These are phyloP conservation scores for Lobophora halterata DNA, from an alignment of 2,888 invertebrate genomes.

Conservation along the genomic window DNA sequence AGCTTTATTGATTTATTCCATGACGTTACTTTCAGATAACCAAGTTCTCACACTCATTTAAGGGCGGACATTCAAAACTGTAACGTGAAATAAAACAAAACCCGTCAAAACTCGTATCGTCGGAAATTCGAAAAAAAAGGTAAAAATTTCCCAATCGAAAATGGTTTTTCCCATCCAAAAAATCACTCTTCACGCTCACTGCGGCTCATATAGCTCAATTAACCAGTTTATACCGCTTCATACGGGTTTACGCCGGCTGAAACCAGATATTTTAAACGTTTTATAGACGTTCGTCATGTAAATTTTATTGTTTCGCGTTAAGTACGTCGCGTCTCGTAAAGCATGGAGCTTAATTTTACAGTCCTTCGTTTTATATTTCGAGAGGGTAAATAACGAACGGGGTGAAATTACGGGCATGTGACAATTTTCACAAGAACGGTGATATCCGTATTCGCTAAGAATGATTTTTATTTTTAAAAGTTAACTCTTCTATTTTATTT, in stretches of 20 bases:
- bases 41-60: too few species aligned
- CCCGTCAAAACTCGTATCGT: too few species aligned
- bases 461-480: too few species aligned
- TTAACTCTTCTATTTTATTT: too few species aligned
- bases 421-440: too few species aligned
- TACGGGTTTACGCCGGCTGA: conserved; percentile 28
- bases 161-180: conserved; percentile 12
- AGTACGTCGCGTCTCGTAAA: conserved; percentile 28
- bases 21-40: too few species aligned
- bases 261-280: conserved; percentile 37
- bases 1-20: too few species aligned
- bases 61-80: too few species aligned
- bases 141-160: conserved; percentile 5
- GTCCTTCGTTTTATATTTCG: conserved; percentile 20
- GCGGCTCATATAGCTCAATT: conserved; percentile 33
- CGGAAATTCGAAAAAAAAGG: too few species aligned
- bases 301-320: conserved; percentile 29
- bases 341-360: conserved; percentile 25
- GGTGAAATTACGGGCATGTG: too few species aligned
- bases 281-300: conserved; percentile 35
- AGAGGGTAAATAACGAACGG: conserved; percentile 1
- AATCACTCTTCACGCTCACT: conserved; percentile 20
- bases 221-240: conserved; percentile 28
- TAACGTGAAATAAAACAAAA: too few species aligned
- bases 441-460: too few species aligned